Evolutionary conservation across 2,113 vertebrate species (phyloP).

Genomic region (Agapornis roseicollis): DNA sequence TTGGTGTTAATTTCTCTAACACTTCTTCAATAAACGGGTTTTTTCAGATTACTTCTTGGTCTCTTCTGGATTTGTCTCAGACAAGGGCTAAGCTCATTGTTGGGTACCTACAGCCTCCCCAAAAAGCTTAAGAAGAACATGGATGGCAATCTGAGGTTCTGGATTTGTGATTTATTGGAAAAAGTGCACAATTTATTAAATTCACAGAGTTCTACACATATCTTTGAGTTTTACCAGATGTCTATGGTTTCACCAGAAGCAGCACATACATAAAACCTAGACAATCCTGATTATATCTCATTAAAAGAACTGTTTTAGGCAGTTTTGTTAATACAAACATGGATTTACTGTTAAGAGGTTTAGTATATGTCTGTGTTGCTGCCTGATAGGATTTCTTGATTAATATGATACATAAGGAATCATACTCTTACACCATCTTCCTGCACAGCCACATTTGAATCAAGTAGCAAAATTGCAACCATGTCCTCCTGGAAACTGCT

Average conservation of each 20-base stretch:
- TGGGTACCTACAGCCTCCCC: neutral
- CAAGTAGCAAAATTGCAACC: neutral
- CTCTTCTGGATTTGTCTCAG: neutral
- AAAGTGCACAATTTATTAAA: neutral
- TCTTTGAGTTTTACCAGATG: neutral
- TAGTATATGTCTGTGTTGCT: neutral
- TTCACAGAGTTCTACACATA: neutral
- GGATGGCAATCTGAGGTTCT: neutral
- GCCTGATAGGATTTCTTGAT: neutral
- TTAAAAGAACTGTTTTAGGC: neutral
- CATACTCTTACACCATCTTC: neutral
- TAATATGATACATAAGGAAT: neutral
- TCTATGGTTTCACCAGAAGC: neutral
- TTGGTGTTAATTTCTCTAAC: neutral
- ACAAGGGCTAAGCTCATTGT: neutral
- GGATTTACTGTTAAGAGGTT: neutral
- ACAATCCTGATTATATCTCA: neutral
- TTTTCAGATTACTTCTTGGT: neutral
- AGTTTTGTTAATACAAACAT: neutral
- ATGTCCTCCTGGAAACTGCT: neutral
- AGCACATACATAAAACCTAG: neutral
- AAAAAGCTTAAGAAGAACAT: neutral
- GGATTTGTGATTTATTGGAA: neutral
- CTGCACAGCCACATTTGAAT: neutral
- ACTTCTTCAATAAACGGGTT: neutral